Evolutionary conservation across 1,140 invertebrate species (phyloP).

Genomic region (Amyelois transitella): DNA sequence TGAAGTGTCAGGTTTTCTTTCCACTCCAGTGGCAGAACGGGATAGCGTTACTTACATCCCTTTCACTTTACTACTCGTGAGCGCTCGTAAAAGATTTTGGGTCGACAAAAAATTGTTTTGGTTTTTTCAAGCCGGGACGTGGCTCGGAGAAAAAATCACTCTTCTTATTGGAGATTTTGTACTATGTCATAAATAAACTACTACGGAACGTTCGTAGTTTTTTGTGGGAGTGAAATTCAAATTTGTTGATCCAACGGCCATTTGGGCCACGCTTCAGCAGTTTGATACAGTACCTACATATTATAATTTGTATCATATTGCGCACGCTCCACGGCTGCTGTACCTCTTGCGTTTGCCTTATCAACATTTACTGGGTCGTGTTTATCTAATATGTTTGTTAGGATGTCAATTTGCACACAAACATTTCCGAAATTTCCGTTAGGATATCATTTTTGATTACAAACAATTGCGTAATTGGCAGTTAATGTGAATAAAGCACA

Average conservation of each 20-base stretch:
- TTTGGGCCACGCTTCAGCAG: slow-evolving; percentile 11
- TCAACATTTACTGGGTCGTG: slow-evolving; percentile 41
- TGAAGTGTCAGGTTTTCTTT: slow-evolving; percentile 29
- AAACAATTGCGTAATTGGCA: too few relatives aligned
- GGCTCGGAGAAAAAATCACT: slow-evolving; percentile 29
- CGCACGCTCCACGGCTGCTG: background rate
- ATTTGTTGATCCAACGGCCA: slow-evolving; percentile 50
- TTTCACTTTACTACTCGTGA: slow-evolving; percentile 59
- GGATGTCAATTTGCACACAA: background rate
- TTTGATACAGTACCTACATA: slow-evolving; percentile 12
- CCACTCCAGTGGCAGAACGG: slow-evolving; percentile 15
- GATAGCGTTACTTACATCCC: slow-evolving; percentile 19
- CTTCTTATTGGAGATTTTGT: slow-evolving; percentile 55
- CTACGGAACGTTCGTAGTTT: slow-evolving; percentile 31
- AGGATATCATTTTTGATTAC: background rate
- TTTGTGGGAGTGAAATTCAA: slow-evolving; percentile 42
- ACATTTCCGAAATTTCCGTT: background rate
- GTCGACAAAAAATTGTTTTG: slow-evolving; percentile 66
- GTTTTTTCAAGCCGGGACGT: slow-evolving; percentile 48
- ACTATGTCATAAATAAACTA: slow-evolving; percentile 56
- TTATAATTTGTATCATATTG: slow-evolving; percentile 1
- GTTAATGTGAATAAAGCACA: too few relatives aligned
- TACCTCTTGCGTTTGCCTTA: slow-evolving; percentile 46
- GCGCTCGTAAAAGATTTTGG: slow-evolving; percentile 63
- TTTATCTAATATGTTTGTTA: slow-evolving; percentile 43